Percentiles rank a stretch among this genome's conserved stretches.
phyloP scores from a whole-genome alignment of 2,113 vertebrate species.

The Eupsittula cactorum region DNA sequence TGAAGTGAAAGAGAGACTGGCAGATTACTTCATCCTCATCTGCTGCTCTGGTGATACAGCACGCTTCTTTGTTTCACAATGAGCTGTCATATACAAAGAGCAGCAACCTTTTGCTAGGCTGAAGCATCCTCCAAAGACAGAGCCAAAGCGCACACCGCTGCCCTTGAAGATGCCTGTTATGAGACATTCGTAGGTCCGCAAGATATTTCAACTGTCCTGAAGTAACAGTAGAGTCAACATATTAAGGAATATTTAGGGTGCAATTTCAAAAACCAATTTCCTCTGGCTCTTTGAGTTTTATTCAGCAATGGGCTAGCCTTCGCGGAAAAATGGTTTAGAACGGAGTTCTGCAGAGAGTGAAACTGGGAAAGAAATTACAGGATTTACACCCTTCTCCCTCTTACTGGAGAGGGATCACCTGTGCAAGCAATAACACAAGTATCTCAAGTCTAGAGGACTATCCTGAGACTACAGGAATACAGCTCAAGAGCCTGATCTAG shows the following conservation, averaged over 20 bases:
- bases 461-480: not conserved
- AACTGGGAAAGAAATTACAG: not conserved
- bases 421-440: not conserved
- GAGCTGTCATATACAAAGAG: not conserved
- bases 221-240: not conserved
- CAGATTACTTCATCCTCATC: not conserved
- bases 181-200: not conserved
- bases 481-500: not conserved
- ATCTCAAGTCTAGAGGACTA: not conserved
- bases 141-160: accelerated
- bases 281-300: not conserved
- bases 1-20: not conserved
- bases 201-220: not conserved
- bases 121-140: not conserved
- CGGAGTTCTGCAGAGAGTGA: not conserved
- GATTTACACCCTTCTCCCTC: not conserved
- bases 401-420: not conserved
- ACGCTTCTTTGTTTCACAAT: not conserved
- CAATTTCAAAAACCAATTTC: not conserved
- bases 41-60: not conserved
- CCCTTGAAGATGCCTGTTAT: not conserved
- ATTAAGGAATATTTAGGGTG: not conserved
- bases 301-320: not conserved
- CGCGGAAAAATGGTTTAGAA: not conserved
- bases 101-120: not conserved